Conservation (phyloP, 2,888 invertebrate genomes). For the Lymantria monacha region DNA sequence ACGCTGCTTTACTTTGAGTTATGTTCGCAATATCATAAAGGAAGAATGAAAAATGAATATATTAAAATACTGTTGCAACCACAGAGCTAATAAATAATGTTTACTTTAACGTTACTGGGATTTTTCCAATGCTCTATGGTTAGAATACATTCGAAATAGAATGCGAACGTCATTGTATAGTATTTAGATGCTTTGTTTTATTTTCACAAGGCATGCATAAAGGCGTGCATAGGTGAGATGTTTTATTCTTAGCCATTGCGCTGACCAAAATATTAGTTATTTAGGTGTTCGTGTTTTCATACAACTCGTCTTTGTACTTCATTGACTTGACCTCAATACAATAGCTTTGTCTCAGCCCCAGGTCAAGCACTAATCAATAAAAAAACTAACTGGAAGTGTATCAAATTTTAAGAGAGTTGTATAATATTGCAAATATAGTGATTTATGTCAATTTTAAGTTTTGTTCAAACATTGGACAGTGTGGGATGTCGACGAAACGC, state of each 20-base stretch:
- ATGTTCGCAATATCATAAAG: neutral
- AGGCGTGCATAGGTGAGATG: neutral
- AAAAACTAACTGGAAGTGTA: too few relatives aligned
- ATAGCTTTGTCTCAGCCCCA: neutral
- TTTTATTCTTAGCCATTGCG: neutral
- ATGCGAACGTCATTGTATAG: neutral
- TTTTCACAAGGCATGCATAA: neutral
- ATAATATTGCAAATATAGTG: too few relatives aligned
- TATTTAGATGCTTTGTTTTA: neutral
- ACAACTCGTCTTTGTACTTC: neutral
- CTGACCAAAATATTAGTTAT: neutral
- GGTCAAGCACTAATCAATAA: neutral
- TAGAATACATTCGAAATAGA: neutral
- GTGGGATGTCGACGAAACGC: too few relatives aligned
- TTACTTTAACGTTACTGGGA: too few relatives aligned
- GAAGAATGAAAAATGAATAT: neutral
- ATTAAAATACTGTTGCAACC: neutral
- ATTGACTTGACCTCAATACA: neutral
- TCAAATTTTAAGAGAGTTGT: too few relatives aligned
- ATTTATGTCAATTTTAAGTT: too few relatives aligned
- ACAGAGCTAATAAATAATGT: too few relatives aligned
- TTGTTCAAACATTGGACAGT: too few relatives aligned
- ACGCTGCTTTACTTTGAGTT: constrained; percentile 14
- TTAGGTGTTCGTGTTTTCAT: neutral
- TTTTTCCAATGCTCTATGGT: neutral